These are phyloP conservation scores for Epirrita christyi DNA, from an alignment of 2,888 invertebrate genomes.

Conservation along the genomic window DNA sequence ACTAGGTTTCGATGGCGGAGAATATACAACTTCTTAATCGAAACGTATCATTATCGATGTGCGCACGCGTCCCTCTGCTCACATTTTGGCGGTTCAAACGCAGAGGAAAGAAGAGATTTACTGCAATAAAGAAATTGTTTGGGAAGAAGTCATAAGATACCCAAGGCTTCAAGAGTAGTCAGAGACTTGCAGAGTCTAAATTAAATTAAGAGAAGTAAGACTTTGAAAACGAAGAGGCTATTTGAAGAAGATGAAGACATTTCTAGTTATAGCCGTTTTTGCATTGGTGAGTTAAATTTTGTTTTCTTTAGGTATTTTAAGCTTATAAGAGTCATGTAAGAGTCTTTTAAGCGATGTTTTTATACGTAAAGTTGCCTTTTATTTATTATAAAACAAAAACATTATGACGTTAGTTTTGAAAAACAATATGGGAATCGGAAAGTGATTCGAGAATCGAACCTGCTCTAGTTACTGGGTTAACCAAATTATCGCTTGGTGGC, in stretches of 20 bases:
- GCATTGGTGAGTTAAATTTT: conserved; percentile 41
- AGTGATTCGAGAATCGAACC: too few species aligned
- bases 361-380: too few species aligned
- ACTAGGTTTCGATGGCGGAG: not conserved
- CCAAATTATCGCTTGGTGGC: too few species aligned
- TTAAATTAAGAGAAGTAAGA: too few species aligned
- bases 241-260: conserved; percentile 43
- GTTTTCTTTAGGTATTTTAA: not conserved
- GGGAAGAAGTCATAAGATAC: conserved; percentile 15
- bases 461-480: too few species aligned
- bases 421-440: too few species aligned
- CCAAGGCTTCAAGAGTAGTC: too few species aligned
- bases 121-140: conserved; percentile 41
- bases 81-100: conserved; percentile 60
- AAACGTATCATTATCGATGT: conserved; percentile 51
- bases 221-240: not conserved
- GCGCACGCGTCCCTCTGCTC: conserved; percentile 63
- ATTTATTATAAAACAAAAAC: too few species aligned
- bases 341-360: too few species aligned
- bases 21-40: conserved; percentile 4
- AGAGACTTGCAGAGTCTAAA: too few species aligned
- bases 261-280: conserved; percentile 29
- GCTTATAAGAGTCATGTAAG: too few species aligned
- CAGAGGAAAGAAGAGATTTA: conserved; percentile 47
- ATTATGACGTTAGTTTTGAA: too few species aligned